Conservation (phyloP, 2,113 vertebrate species). For the Mormyrus lacerda region DNA sequence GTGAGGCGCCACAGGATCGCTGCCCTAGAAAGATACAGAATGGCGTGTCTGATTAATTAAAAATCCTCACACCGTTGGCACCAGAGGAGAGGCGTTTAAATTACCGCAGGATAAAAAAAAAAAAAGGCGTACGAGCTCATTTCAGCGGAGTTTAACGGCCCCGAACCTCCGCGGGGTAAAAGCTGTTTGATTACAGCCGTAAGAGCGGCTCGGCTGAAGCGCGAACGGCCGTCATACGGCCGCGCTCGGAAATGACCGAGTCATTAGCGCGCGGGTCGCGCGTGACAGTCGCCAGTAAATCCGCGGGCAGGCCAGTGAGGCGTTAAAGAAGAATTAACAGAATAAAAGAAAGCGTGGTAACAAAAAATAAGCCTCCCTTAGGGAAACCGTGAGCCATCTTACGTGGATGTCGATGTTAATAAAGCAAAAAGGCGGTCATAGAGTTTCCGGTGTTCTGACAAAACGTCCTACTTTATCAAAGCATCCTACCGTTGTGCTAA, state of each 20-base stretch:
- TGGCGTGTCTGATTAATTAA: neutral
- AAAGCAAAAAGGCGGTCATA: neutral
- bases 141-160: neutral
- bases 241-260: neutral
- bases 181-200: neutral
- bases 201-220: neutral
- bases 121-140: neutral
- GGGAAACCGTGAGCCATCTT: neutral
- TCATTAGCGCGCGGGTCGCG: neutral
- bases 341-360: neutral
- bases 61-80: neutral
- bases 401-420: neutral
- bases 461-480: too few species aligned
- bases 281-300: neutral
- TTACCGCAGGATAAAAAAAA: constrained; percentile 2
- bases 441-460: too few species aligned
- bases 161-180: neutral
- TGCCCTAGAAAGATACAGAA: neutral
- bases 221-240: neutral
- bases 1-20: neutral
- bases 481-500: too few species aligned
- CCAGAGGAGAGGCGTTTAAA: neutral
- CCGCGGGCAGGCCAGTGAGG: neutral
- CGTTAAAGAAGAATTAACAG: neutral
- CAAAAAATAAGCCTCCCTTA: neutral